Percentiles rank a stretch among this genome's conserved stretches.
Evolutionary conservation across 2,888 invertebrate genomes (phyloP).

Genomic region (Brachyptera risi): DNA sequence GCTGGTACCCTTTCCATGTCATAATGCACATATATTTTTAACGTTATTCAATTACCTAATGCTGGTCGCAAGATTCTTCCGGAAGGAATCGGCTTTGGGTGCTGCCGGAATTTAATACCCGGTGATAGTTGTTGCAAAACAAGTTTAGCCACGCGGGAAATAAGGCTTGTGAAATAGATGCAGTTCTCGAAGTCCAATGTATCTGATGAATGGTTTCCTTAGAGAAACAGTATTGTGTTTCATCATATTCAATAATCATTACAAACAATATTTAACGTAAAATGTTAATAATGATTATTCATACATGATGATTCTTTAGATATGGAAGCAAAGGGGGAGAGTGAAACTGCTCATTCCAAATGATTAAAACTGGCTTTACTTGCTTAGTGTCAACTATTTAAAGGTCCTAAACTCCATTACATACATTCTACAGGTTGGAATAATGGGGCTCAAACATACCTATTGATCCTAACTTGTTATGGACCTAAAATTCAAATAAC

Average conservation of each 20-base stretch:
- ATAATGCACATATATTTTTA: conserved; percentile 47
- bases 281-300: no score
- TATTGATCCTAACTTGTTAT: no score
- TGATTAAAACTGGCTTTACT: conserved; percentile 14
- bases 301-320: no score
- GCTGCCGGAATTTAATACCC: not conserved
- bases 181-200: not conserved
- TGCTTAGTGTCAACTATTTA: conserved; percentile 16
- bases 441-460: no score
- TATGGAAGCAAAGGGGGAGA: not conserved
- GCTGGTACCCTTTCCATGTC: conserved; percentile 88
- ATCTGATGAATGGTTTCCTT: no score
- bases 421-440: no score
- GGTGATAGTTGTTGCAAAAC: conserved; percentile 17
- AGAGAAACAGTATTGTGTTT: no score
- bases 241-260: no score
- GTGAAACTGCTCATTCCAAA: not conserved
- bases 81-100: conserved; percentile 4
- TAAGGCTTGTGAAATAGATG: not conserved
- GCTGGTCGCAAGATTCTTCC: conserved; percentile 15
- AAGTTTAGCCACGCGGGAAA: conserved; percentile 14
- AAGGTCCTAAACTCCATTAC: conserved; percentile 2
- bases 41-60: not conserved
- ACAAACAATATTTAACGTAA: no score
- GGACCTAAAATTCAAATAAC: no score